Evolutionary conservation across 1,140 invertebrate genomes (phyloP), one percentile per base, ranked within the genome.

Genomic region (Mactra quadrangularis): DNA sequence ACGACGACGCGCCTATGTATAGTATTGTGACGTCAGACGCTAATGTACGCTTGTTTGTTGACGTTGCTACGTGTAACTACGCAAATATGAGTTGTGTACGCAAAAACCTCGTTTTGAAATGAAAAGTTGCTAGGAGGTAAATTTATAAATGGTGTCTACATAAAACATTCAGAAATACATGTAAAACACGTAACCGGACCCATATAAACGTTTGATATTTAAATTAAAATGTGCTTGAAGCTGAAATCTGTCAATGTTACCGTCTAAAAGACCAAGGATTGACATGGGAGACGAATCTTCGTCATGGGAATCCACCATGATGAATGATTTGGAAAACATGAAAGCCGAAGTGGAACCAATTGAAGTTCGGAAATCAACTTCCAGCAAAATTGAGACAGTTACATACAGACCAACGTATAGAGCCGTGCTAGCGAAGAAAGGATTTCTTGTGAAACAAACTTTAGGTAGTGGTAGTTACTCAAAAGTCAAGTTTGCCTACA

Each of bases 391-490:
- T 38, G 89, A 89, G 71, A 79, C 89, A 1, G 85, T 92, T 3
- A 88, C 84, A 13, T 91, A 91, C 70, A 77, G 87, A 25, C 90
- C 90, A n/a, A 92, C 91, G 0, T 91, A 91, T 74, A 75, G 91
- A 50, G 90, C 90, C 1, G 81, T 92, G 22, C 83, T 92, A 7
- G 90, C 90, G 17, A 89, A 88, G 52, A 88, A 85, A 71, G 89
- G 89, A 2, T 89, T 85, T 62, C 72, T 91, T 22, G 88, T 91
- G 2, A 84, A 88, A 68, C 87, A 91, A 62, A 92, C 89, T 6
- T 66, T 91, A 9, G 90, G 91, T 17, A 89, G 84, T 78, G 91
- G 92, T 11, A 90, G 90, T 74, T 93, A 93, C 78, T 92, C 91
- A 13, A 92, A 93, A 79, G 92, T 93, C 4, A 92, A 92, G 83